Evolutionary conservation across 2,888 invertebrate genomes (phyloP).

Genomic region (Dasypolia templi): DNA sequence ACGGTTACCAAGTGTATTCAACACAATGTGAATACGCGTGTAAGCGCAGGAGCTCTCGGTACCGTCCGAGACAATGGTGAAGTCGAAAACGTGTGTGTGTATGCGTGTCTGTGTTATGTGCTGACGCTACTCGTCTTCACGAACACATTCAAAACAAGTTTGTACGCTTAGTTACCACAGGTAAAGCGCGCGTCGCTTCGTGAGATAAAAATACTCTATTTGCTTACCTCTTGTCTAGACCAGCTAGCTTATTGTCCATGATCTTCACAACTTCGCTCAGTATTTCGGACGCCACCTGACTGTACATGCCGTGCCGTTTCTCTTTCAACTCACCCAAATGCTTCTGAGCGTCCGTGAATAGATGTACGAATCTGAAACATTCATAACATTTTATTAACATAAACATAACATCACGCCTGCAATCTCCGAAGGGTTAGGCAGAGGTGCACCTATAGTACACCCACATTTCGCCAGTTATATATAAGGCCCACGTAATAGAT

Average conservation of each 20-base stretch:
- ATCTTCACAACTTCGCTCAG: slow-evolving; percentile 63
- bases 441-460: not conserved
- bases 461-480: not conserved
- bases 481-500: not conserved
- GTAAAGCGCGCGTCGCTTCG: not conserved
- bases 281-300: slow-evolving; percentile 61
- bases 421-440: not conserved
- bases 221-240: slow-evolving; percentile 71
- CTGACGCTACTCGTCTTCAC: not conserved
- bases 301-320: slow-evolving; percentile 61
- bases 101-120: not conserved
- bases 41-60: not conserved
- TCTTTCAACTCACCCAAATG: slow-evolving; percentile 61
- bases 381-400: not conserved
- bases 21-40: not conserved
- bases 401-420: too few relatives aligned
- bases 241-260: slow-evolving; percentile 70
- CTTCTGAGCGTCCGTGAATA: slow-evolving; percentile 75
- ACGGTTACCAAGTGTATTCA: not conserved
- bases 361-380: slow-evolving; percentile 70
- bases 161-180: not conserved
- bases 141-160: not conserved
- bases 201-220: not conserved
- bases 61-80: not conserved
- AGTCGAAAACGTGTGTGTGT: not conserved